Percentiles rank a stretch among this genome's conserved stretches.
phyloP scores from a whole-genome alignment of 2,113 vertebrate species.

The Hippocampus comes region DNA sequence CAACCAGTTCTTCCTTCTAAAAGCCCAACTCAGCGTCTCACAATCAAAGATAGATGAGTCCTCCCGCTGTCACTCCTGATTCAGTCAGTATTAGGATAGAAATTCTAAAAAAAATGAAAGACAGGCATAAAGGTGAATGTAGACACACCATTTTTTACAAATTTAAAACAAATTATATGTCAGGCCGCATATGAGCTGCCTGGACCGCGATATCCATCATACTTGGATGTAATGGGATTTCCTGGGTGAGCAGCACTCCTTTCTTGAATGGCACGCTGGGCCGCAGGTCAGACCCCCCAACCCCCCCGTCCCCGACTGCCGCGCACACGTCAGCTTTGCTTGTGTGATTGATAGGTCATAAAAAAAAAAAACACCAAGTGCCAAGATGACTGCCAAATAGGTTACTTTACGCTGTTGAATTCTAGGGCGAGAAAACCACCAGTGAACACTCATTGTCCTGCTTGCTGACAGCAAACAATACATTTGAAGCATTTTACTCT shows the following conservation, averaged over 20 bases:
- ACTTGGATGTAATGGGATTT: constrained; percentile 76
- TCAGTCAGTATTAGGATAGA: constrained; percentile 8
- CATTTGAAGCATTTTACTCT: background rate
- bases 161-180: constrained; percentile 74
- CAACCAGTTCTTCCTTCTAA: background rate
- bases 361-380: constrained; percentile 53
- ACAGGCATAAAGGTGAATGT: constrained; percentile 50
- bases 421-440: constrained; percentile 30
- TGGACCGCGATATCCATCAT: constrained; percentile 70
- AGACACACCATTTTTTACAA: constrained; percentile 47
- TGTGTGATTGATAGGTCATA: constrained; percentile 72
- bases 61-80: constrained; percentile 3
- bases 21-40: background rate
- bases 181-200: constrained; percentile 70
- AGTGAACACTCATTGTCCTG: constrained; percentile 33
- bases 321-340: constrained; percentile 53
- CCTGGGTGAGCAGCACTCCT: constrained; percentile 69
- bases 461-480: constrained; percentile 6
- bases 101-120: constrained; percentile 39
- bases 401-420: constrained; percentile 21
- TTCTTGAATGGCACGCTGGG: constrained; percentile 71
- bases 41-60: constrained; percentile 5
- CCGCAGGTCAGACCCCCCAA: constrained; percentile 68
- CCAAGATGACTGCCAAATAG: constrained; percentile 38
- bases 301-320: constrained; percentile 28